Conservation (phyloP, 2,888 invertebrate genomes). For the Machimus atricapillus region DNA sequence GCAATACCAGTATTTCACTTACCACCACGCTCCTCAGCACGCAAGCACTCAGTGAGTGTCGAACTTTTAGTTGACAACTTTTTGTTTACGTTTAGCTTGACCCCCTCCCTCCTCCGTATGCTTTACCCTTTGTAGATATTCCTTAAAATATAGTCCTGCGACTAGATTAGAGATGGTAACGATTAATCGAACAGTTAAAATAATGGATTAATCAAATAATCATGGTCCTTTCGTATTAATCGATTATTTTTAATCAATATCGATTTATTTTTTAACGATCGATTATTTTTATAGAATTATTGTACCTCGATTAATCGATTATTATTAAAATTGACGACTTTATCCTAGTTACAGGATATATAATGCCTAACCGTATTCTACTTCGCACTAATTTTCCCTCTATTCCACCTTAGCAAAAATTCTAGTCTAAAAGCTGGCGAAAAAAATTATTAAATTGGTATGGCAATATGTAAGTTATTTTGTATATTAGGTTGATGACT, state of each 20-base stretch:
- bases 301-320: no score
- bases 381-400: not conserved
- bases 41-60: slow-evolving; percentile 68
- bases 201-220: no score
- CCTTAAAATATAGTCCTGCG: not conserved
- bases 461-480: no score
- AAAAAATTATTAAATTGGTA: not conserved
- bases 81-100: slow-evolving; percentile 47
- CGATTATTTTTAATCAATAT: no score
- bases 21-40: slow-evolving; percentile 67
- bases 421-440: not conserved
- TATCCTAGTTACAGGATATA: not conserved
- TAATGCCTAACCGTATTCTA: not conserved
- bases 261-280: no score
- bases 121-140: not conserved
- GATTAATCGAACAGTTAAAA: no score
- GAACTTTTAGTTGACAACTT: slow-evolving; percentile 53
- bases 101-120: not conserved
- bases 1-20: slow-evolving; percentile 73
- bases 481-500: no score
- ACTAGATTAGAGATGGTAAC: not conserved
- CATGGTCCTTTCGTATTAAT: no score
- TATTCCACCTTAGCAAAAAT: not conserved
- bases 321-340: no score
- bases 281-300: no score